Percentiles rank a stretch among this genome's conserved stretches.
Conservation (phyloP, 2,888 invertebrate genomes). For the Cheilosia urbana region DNA sequence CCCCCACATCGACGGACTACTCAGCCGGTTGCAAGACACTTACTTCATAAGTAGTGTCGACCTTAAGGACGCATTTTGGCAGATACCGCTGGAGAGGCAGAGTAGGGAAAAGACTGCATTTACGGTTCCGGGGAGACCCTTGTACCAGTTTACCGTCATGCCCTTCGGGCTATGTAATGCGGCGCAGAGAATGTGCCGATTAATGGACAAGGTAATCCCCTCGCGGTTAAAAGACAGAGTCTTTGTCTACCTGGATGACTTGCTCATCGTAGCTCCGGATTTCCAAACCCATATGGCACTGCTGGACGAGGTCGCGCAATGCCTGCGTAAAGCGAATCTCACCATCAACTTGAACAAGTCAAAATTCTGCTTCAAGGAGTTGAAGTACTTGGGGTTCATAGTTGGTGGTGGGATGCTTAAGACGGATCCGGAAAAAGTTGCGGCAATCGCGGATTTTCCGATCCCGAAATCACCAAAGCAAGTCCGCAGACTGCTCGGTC, state of each 20-base stretch:
- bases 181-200: conserved; percentile 55
- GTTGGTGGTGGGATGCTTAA: conserved; percentile 20
- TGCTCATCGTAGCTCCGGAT: conserved; percentile 40
- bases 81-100: not conserved
- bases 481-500: no score
- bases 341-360: no score
- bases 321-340: no score
- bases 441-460: not conserved
- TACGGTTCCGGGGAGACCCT: conserved; percentile 46
- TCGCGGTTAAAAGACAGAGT: conserved; percentile 44
- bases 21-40: not conserved
- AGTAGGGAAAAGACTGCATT: conserved; percentile 49
- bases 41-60: conserved; percentile 2
- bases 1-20: conserved; percentile 14
- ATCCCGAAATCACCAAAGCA: not conserved
- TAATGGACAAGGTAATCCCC: conserved; percentile 53
- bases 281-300: conserved; percentile 39
- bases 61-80: not conserved
- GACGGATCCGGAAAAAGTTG: conserved; percentile 14
- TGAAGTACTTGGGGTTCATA: no score
- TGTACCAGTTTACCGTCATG: conserved; percentile 53
- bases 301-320: conserved; percentile 18
- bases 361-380: no score
- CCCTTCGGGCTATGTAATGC: conserved; percentile 47
- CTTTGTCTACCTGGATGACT: conserved; percentile 42